These are phyloP conservation scores for Uropsilus gracilis DNA, from an alignment of 2,113 vertebrate genomes.

Conservation along the genomic window DNA sequence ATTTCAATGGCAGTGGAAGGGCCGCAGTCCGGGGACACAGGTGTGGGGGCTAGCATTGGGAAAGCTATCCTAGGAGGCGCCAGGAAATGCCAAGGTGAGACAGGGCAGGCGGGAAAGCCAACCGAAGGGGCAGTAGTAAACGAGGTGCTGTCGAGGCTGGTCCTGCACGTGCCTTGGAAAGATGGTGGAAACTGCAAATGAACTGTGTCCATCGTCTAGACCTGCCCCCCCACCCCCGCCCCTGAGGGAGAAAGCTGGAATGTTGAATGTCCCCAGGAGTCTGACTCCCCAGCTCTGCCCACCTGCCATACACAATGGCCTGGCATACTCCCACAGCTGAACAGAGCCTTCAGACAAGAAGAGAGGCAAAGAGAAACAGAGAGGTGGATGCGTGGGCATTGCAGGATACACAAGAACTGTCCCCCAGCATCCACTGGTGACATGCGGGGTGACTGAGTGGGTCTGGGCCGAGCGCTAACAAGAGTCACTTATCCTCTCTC, in stretches of 20 bases:
- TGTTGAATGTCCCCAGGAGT: not conserved
- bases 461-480: fast-evolving
- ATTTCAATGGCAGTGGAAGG: not conserved
- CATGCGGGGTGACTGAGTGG: fast-evolving
- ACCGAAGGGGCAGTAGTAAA: not conserved
- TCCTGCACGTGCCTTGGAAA: not conserved
- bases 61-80: not conserved
- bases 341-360: not conserved
- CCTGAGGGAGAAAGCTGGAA: not conserved
- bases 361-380: not conserved
- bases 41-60: not conserved
- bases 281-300: too few relatives aligned
- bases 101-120: not conserved
- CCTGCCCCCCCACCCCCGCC: not conserved
- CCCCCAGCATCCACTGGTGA: not conserved
- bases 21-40: not conserved
- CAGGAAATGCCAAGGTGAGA: not conserved
- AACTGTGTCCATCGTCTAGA: not conserved
- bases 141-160: not conserved
- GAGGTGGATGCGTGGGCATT: not conserved
- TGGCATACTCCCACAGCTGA: not conserved
- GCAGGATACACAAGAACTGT: not conserved
- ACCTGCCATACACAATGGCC: not conserved
- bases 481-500: not conserved
- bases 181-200: not conserved